Conservation (phyloP, 2,888 invertebrate genomes). For the Trimorus sp. region DNA sequence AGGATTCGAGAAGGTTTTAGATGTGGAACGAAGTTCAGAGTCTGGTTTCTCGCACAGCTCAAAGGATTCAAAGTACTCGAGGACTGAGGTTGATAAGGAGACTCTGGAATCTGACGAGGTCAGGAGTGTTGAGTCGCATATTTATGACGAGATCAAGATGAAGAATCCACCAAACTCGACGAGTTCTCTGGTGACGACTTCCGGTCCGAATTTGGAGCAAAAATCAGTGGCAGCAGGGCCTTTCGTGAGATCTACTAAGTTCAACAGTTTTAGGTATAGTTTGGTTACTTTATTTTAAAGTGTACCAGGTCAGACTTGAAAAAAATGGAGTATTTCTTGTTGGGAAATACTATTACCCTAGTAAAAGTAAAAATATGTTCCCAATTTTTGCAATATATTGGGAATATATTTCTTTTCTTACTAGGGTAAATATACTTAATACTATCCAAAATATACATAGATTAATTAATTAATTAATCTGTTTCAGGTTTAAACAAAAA, state of each 20-base stretch:
- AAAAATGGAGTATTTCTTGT: too few species aligned
- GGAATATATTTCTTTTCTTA: too few species aligned
- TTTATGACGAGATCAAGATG: conserved; percentile 64
- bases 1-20: conserved; percentile 63
- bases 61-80: conserved; percentile 48
- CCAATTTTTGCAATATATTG: too few species aligned
- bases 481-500: conserved; percentile 63
- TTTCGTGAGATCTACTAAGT: conserved; percentile 39
- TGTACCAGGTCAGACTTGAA: too few species aligned
- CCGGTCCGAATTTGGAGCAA: conserved; percentile 3
- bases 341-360: too few species aligned
- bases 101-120: conserved; percentile 9
- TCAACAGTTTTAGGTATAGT: conserved; percentile 68
- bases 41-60: conserved; percentile 71
- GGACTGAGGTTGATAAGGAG: conserved; percentile 39
- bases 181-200: conserved; percentile 62
- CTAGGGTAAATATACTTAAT: too few species aligned
- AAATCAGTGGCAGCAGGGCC: not conserved
- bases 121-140: conserved; percentile 38
- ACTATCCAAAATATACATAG: too few species aligned
- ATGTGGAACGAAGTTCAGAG: conserved; percentile 67
- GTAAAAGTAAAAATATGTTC: too few species aligned
- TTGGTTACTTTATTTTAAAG: too few species aligned
- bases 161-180: conserved; percentile 70
- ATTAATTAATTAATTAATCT: not conserved